Conservation (phyloP, 2,113 vertebrate species). For the Enhydra lutris region DNA sequence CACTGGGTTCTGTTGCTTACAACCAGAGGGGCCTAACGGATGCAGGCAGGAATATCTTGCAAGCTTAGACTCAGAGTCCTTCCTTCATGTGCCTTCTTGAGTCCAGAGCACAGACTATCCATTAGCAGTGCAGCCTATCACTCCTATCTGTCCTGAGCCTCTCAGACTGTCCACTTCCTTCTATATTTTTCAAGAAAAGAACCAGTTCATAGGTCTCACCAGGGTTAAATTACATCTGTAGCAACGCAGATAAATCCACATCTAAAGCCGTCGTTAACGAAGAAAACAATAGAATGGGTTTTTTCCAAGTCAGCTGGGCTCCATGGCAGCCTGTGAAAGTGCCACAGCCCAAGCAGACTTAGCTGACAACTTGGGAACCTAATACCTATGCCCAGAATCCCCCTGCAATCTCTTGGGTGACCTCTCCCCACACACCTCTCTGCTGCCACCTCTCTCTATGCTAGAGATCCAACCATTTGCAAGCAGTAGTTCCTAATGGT, state of each 20-base stretch:
- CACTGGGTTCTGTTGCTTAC: neutral
- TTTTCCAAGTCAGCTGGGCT: neutral
- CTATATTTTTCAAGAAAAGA: neutral
- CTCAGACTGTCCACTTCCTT: neutral
- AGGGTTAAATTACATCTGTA: neutral
- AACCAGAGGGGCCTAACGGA: neutral
- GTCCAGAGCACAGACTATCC: neutral
- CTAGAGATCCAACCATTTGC: neutral
- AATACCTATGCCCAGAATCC: neutral
- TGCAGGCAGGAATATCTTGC: neutral
- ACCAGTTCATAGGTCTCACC: neutral
- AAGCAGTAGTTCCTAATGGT: neutral
- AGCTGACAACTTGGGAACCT: neutral
- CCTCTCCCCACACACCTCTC: neutral
- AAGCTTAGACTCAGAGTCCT: neutral
- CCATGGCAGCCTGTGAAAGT: neutral
- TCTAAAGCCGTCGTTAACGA: neutral
- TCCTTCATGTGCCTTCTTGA: accelerated
- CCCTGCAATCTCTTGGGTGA: neutral
- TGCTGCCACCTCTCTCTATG: neutral
- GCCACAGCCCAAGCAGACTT: neutral
- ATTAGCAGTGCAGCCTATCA: neutral
- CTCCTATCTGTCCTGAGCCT: neutral
- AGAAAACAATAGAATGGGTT: neutral
- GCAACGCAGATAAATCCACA: neutral